Evolutionary conservation across 1,140 invertebrate genomes (phyloP).

Genomic region (Bombus turneri): DNA sequence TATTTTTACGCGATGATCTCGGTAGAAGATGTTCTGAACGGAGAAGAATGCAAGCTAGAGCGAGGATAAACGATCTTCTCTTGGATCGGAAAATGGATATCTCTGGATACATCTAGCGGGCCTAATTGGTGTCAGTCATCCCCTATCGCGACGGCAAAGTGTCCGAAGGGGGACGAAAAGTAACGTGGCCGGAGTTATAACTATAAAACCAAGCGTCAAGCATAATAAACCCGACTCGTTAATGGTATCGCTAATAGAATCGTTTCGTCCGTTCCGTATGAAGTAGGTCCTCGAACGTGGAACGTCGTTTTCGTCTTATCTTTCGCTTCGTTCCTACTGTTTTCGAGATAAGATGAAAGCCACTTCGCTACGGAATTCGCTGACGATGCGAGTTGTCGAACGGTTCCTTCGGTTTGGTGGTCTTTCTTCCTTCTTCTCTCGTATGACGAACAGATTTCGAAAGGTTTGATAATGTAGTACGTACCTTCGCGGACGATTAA

Average conservation of each 20-base stretch:
- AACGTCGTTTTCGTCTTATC: slow-evolving; percentile 11
- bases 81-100: slow-evolving; percentile 64
- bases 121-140: slow-evolving; percentile 74
- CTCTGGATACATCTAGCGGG: slow-evolving; percentile 70
- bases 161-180: slow-evolving; percentile 29
- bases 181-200: slow-evolving; percentile 71
- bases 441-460: neutral
- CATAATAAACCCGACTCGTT: slow-evolving; percentile 78
- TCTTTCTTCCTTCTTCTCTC: neutral
- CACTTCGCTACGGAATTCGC: neutral
- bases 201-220: slow-evolving; percentile 75
- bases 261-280: slow-evolving; percentile 61
- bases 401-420: rapidly evolving
- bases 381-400: too few species aligned
- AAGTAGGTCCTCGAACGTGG: slow-evolving; percentile 23
- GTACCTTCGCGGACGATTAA: neutral
- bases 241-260: slow-evolving; percentile 80
- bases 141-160: slow-evolving; percentile 54
- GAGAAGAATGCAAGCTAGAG: neutral
- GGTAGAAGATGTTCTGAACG: neutral
- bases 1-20: neutral
- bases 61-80: neutral
- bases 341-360: slow-evolving; percentile 27
- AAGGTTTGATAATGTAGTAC: neutral
- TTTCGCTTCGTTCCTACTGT: neutral